Evolutionary conservation across 2,888 invertebrate species (phyloP).

Genomic region (Hirudinaria manillensis): DNA sequence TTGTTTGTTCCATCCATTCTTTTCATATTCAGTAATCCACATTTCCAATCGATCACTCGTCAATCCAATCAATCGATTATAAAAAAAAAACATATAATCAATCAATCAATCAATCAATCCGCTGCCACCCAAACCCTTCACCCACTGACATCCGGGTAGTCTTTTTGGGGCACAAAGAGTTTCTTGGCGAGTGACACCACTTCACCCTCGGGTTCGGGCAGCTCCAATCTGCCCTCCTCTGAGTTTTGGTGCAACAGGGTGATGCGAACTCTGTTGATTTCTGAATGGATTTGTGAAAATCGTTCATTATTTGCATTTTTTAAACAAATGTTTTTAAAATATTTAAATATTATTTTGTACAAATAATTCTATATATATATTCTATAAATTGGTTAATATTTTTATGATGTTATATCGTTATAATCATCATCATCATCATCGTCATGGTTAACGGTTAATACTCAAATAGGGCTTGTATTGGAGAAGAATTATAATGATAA

Average conservation of each 20-base stretch:
- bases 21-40: background rate
- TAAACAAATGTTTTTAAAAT: too few relatives aligned
- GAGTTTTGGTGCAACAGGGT: constrained; percentile 97
- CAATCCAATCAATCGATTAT: background rate
- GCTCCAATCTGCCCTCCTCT: constrained; percentile 62
- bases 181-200: constrained; percentile 90
- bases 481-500: too few relatives aligned
- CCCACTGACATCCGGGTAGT: constrained; percentile 74
- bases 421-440: too few relatives aligned
- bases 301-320: background rate
- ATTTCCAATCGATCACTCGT: background rate
- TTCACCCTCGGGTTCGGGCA: constrained; percentile 54
- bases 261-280: constrained; percentile 86
- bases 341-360: too few relatives aligned
- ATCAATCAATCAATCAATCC: background rate
- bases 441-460: too few relatives aligned
- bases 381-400: too few relatives aligned
- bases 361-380: too few relatives aligned
- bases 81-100: background rate
- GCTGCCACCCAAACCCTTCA: background rate
- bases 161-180: constrained; percentile 97
- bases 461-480: too few relatives aligned
- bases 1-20: background rate
- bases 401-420: too few relatives aligned
- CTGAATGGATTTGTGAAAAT: constrained; percentile 27